Evolutionary conservation across 2,113 vertebrate genomes (phyloP).

Genomic region (Proteles cristata): DNA sequence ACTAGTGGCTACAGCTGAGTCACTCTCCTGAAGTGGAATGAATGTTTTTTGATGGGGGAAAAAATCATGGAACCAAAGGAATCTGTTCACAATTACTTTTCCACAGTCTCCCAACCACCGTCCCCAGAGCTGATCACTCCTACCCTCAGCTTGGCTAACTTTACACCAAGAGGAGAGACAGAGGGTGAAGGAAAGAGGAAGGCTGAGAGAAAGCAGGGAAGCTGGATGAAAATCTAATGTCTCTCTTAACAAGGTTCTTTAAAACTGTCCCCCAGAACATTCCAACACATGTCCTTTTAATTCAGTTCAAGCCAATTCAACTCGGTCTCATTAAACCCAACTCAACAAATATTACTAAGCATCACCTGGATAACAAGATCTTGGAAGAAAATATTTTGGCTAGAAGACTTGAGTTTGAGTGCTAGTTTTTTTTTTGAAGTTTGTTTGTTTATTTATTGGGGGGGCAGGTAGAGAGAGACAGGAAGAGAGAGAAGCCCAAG

Average conservation of each 20-base stretch:
- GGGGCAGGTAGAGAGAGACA: too few species aligned
- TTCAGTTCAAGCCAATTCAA: neutral
- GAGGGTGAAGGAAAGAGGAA: neutral
- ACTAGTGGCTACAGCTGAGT: neutral
- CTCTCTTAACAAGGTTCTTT: neutral
- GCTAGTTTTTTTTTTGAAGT: too few species aligned
- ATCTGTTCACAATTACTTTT: neutral
- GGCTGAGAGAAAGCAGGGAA: neutral
- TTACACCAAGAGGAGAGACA: neutral
- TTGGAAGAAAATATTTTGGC: neutral
- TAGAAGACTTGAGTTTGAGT: conserved; percentile 5
- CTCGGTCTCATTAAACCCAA: neutral
- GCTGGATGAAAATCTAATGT: neutral
- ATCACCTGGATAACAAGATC: neutral
- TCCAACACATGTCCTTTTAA: neutral
- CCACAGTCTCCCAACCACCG: neutral
- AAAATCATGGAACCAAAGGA: neutral
- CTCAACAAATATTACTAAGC: neutral
- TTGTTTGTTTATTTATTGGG: too few species aligned
- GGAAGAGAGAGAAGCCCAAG: too few species aligned
- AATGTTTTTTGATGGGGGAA: neutral
- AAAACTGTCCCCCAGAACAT: neutral
- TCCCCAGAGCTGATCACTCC: neutral
- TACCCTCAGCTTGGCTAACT: neutral
- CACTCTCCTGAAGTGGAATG: neutral